Conservation (phyloP, 1,140 invertebrate species). For the Phenacoccus solenopsis region DNA sequence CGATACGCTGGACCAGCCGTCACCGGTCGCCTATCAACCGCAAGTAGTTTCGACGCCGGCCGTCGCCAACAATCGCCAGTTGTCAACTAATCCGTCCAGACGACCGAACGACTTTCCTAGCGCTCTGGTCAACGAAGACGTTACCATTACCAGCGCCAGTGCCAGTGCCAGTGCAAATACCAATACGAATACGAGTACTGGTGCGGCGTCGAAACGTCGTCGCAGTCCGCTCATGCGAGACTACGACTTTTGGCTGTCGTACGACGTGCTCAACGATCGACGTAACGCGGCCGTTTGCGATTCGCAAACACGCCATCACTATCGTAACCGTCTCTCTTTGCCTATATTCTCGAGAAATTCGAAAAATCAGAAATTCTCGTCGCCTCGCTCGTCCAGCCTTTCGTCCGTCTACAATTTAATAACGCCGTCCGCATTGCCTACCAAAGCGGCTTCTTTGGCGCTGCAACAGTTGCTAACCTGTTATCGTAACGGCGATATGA, state of each 20-base stretch:
- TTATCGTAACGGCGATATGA: slow-evolving; percentile 55
- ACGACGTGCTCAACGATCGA: not conserved
- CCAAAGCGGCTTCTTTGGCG: slow-evolving; percentile 40
- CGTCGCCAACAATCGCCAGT: slow-evolving; percentile 18
- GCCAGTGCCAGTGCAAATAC: too few relatives aligned
- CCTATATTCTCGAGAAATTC: not conserved
- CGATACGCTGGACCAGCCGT: not conserved
- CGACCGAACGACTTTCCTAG: slow-evolving; percentile 25
- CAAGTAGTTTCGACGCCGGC: slow-evolving; percentile 24
- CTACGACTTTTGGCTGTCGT: not conserved
- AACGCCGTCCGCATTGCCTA: slow-evolving; percentile 14
- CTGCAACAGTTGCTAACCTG: slow-evolving; percentile 51
- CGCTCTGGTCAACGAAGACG: slow-evolving; percentile 32
- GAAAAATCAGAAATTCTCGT: not conserved
- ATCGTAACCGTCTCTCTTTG: not conserved
- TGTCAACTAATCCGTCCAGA: slow-evolving; percentile 19
- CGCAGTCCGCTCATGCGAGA: not conserved
- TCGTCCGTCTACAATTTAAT: slow-evolving; percentile 9
- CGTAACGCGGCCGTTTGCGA: not conserved
- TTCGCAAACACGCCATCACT: not conserved
- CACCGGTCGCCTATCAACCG: slow-evolving; percentile 20
- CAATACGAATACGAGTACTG: slow-evolving; percentile 33
- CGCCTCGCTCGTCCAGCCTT: not conserved
- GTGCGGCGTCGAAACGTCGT: slow-evolving; percentile 33
- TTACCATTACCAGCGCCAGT: too few relatives aligned